These are phyloP conservation scores for Apolygus lucorum DNA, from an alignment of 1,140 invertebrate genomes.

Conservation along the genomic window DNA sequence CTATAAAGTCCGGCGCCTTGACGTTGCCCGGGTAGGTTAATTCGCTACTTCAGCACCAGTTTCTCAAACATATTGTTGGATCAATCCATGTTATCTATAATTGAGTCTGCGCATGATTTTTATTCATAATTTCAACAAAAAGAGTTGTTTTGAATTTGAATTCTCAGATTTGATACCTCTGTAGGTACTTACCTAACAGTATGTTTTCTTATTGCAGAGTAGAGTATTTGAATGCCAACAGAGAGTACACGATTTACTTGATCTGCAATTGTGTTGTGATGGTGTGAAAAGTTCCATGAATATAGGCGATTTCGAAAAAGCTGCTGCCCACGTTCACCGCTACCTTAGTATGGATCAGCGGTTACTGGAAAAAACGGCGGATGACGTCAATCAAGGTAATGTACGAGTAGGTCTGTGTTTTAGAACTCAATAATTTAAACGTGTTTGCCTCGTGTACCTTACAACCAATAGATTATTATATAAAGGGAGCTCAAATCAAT, in stretches of 20 bases:
- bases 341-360: constrained; percentile 93
- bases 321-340: constrained; percentile 87
- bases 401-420: no score
- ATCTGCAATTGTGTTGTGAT: constrained; percentile 90
- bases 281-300: constrained; percentile 86
- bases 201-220: constrained; percentile 48
- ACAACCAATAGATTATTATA: no score
- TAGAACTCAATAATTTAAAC: no score
- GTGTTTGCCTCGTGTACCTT: background rate
- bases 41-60: no score
- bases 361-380: constrained; percentile 66
- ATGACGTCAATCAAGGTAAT: constrained; percentile 58
- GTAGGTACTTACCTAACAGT: no score
- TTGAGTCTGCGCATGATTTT: no score
- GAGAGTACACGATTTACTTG: constrained; percentile 90
- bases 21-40: constrained; percentile 74
- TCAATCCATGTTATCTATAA: no score
- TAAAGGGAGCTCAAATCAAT: no score
- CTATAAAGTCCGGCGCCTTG: constrained; percentile 88
- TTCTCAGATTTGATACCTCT: no score
- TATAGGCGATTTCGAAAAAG: constrained; percentile 87
- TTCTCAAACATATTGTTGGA: no score
- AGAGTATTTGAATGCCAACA: constrained; percentile 90
- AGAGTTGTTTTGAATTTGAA: no score
- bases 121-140: no score